These are phyloP conservation scores for Marcusenius ussheri DNA, from an alignment of 2,113 vertebrate species.

Conservation along the genomic window DNA sequence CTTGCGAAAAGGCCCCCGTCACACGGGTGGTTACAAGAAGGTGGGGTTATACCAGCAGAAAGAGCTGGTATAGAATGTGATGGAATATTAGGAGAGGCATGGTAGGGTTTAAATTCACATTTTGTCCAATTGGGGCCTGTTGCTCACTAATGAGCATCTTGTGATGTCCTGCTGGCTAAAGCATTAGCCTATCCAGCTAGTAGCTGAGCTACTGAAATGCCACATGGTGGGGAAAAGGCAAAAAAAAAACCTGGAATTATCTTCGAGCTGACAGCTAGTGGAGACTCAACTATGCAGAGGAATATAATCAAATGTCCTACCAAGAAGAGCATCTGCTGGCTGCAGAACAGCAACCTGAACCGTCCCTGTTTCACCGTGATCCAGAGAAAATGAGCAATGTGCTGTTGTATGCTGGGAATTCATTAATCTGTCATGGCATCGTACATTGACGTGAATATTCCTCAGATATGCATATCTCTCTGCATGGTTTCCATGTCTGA, in stretches of 20 bases:
- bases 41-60: neutral
- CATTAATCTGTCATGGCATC: conserved; percentile 7
- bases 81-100: neutral
- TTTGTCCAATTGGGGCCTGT: neutral
- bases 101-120: neutral
- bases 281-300: neutral
- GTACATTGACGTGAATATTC: conserved; percentile 5
- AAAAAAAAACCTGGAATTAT: neutral
- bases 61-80: neutral
- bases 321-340: neutral
- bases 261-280: neutral
- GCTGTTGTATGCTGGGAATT: neutral
- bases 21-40: neutral
- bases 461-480: neutral
- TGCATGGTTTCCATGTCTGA: neutral
- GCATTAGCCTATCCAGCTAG: neutral
- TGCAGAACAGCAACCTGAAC: neutral
- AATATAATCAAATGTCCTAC: neutral
- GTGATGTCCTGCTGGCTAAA: neutral
- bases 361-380: neutral
- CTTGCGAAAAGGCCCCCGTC: neutral
- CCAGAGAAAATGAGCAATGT: neutral
- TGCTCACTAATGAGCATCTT: neutral
- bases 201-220: neutral
- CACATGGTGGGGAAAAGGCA: neutral